Base-by-base conservation (phyloP, 2,888 invertebrate species). In the Brenthis daphne region DNA sequence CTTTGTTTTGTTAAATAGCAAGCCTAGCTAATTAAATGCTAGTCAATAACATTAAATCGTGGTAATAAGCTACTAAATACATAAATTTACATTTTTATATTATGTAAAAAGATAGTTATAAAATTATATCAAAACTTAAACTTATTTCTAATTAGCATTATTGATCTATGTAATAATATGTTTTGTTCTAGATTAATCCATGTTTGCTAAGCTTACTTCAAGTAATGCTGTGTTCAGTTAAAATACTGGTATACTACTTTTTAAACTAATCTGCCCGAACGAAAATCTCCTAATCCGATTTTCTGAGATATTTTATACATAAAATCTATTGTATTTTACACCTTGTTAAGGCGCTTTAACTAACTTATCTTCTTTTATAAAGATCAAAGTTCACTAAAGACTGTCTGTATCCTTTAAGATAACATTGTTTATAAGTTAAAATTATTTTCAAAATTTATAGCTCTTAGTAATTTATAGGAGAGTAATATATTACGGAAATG, bases 261-360 rank as follows among this genome's bases (percentile, higher is more conserved):
- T 60, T 60, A 48, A 84, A 85, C 85, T 43, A 43, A 43, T 8
- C 37, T 43, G 37, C 37, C 8, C 37, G 64, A 57, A 47, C 58
- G 64, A 64, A 64, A 66, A 56, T 69, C 64, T 61, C 65, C 24
- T 67, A 69, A 69, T 69, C 69, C 37, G 67, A 67, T 71, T 66
- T 65, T 43, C 60, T 64, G 43, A 20, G 55, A 16, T 67, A 58
- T 61, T 65, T 65, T 58, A 55, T 58, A 50, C 24, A 48, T 24
- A 57, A 43, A 57, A 29, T 43, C 13, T 13, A 33, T 51, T 20
- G n/a, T 60, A 61, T 65, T 65, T 69, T 51, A 47, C 29, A 56
- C 29, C 5, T 53, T 51, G 55, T 65, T 61, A 51, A 57, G 24
- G 53, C 50, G 24, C 37, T 61, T 55, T 65, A n/a, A 53, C 43